phyloP scores from a whole-genome alignment of 1,140 invertebrate species.

The Drosophila ambigua region DNA sequence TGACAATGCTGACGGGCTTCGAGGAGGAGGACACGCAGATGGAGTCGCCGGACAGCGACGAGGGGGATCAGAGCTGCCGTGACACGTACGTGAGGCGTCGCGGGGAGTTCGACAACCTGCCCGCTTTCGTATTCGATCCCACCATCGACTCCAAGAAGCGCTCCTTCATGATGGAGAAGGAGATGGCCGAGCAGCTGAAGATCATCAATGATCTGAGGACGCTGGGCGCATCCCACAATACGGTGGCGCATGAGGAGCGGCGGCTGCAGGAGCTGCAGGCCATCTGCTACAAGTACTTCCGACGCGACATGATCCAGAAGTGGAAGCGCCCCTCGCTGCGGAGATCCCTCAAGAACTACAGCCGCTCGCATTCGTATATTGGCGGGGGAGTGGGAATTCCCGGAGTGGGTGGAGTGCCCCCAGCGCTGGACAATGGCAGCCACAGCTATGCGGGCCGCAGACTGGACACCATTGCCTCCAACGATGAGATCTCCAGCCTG shows the following conservation, averaged over 20 bases:
- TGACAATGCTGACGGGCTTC: slow-evolving; percentile 95
- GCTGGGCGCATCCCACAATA: slow-evolving; percentile 94
- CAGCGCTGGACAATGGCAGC: slow-evolving; percentile 62
- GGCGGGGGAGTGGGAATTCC: slow-evolving; percentile 44
- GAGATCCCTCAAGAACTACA: slow-evolving; percentile 71
- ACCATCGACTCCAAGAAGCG: slow-evolving; percentile 94
- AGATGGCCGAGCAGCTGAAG: slow-evolving; percentile 98
- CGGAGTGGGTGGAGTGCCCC: slow-evolving; percentile 28
- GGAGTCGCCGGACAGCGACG: slow-evolving; percentile 91
- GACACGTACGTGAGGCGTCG: slow-evolving; percentile 83
- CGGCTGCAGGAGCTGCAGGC: slow-evolving; percentile 95
- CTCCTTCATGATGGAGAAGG: slow-evolving; percentile 97
- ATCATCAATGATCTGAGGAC: slow-evolving; percentile 96
- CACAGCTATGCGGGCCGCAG: slow-evolving; percentile 63
- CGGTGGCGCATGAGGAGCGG: slow-evolving; percentile 95
- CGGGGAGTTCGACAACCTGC: slow-evolving; percentile 88
- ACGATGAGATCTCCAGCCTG: slow-evolving; percentile 85
- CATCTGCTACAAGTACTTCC: slow-evolving; percentile 94
- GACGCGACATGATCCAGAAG: slow-evolving; percentile 85
- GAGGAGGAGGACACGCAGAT: slow-evolving; percentile 92
- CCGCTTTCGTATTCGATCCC: slow-evolving; percentile 93
- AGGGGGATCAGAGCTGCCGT: slow-evolving; percentile 87
- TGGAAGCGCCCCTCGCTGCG: slow-evolving; percentile 79
- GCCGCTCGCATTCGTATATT: slow-evolving; percentile 79
- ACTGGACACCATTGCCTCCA: slow-evolving; percentile 78